Percentiles rank a stretch among this genome's conserved stretches.
Evolutionary conservation across 2,113 vertebrate genomes (phyloP).

Genomic region (Odontophorus gujanensis): DNA sequence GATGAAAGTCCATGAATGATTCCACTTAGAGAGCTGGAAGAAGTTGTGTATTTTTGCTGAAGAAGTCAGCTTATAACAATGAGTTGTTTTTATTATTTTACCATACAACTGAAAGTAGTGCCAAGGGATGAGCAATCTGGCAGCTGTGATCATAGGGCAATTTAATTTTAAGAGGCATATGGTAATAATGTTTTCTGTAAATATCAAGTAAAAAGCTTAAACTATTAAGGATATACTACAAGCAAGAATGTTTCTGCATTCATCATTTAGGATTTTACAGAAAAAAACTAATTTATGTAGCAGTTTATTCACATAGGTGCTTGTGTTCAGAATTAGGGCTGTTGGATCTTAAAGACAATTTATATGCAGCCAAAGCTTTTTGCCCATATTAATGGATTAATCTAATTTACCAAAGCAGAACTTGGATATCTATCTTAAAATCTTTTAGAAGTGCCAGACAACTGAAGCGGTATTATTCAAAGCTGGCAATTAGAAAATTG

Average conservation of each 20-base stretch:
- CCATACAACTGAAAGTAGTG: not conserved
- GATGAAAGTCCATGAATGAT: not conserved
- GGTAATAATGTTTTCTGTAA: not conserved
- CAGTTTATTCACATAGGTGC: not conserved
- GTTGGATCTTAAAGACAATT: not conserved
- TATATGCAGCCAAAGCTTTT: not conserved
- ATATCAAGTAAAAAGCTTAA: not conserved
- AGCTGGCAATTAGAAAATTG: not conserved
- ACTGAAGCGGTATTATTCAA: not conserved
- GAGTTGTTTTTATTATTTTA: not conserved
- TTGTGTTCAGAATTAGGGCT: not conserved
- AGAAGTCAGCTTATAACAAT: not conserved
- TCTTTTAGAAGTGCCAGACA: not conserved
- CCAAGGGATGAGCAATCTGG: not conserved
- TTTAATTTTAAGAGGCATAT: not conserved
- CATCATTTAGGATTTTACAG: not conserved
- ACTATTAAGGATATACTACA: not conserved
- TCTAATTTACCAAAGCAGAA: not conserved
- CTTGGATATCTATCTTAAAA: not conserved
- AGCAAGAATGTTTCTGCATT: not conserved
- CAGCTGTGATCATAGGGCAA: not conserved
- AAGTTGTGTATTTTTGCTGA: not conserved
- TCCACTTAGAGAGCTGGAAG: not conserved
- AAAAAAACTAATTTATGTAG: not conserved
- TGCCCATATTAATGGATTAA: not conserved